These are phyloP conservation scores for Ceraclea dissimilis DNA, from an alignment of 2,888 invertebrate genomes.

Conservation along the genomic window DNA sequence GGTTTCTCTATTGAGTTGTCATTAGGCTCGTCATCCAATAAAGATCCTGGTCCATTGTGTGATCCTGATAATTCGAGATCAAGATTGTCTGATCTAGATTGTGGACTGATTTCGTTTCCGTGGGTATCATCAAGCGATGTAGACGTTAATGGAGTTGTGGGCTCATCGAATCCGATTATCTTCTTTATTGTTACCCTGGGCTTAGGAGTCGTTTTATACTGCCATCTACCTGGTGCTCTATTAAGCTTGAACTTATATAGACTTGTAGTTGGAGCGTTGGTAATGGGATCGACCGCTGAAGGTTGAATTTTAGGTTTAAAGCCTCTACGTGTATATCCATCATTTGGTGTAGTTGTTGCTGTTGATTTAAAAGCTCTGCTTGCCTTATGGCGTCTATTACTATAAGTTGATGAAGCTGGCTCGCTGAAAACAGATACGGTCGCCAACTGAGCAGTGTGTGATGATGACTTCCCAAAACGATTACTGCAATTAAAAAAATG, in stretches of 20 bases:
- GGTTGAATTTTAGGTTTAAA: slow-evolving; percentile 63
- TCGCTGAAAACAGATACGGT: slow-evolving; percentile 63
- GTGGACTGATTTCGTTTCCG: slow-evolving; percentile 49
- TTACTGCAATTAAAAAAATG: slow-evolving; percentile 37
- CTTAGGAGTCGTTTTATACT: slow-evolving; percentile 83
- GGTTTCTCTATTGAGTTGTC: slow-evolving; percentile 58
- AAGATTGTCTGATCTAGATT: slow-evolving; percentile 51
- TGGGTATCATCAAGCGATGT: slow-evolving; percentile 41
- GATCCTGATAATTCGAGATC: slow-evolving; percentile 71
- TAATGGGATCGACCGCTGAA: slow-evolving; percentile 47
- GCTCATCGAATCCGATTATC: slow-evolving; percentile 50
- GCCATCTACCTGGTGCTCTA: slow-evolving; percentile 79
- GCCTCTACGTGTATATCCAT: slow-evolving; percentile 48
- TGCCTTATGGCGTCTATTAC: slow-evolving; percentile 48
- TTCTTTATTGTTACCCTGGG: slow-evolving; percentile 77
- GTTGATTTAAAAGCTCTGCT: slow-evolving; percentile 39
- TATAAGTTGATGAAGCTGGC: slow-evolving; percentile 40
- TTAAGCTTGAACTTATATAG: slow-evolving; percentile 77
- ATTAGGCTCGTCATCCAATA: slow-evolving; percentile 54
- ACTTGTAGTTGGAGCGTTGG: slow-evolving; percentile 49
- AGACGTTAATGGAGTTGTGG: slow-evolving; percentile 42
- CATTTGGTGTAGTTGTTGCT: slow-evolving; percentile 38
- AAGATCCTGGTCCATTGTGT: slow-evolving; percentile 50
- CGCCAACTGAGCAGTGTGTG: slow-evolving; percentile 52
- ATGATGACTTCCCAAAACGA: slow-evolving; percentile 39